Percentiles rank a stretch among this genome's conserved stretches.
Evolutionary conservation across 2,888 invertebrate species (phyloP).

Genomic region (Amphipyra tragopoginis): DNA sequence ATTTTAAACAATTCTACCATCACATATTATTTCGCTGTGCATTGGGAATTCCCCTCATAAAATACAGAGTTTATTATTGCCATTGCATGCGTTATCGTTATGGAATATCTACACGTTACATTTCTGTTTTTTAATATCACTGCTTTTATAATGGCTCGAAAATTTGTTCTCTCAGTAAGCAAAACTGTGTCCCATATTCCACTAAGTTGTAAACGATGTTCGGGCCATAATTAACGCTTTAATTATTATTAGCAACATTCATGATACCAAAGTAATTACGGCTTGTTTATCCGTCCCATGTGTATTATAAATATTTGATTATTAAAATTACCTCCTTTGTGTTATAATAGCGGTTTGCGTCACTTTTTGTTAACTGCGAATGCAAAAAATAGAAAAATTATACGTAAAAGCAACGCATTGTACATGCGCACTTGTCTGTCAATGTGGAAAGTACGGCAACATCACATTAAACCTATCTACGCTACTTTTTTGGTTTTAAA

Average conservation of each 20-base stretch:
- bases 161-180: too few species aligned
- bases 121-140: constrained; percentile 7
- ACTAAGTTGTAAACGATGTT: constrained; percentile 22
- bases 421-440: too few species aligned
- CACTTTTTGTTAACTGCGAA: background rate
- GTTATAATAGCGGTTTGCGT: background rate
- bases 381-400: too few species aligned
- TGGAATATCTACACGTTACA: constrained; percentile 2
- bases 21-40: background rate
- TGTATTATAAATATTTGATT: constrained; percentile 1
- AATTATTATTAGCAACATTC: background rate
- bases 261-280: constrained; percentile 19
- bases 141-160: too few species aligned
- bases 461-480: too few species aligned
- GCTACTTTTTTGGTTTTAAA: too few species aligned
- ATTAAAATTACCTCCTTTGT: too few species aligned
- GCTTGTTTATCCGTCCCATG: constrained; percentile 8
- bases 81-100: constrained; percentile 14
- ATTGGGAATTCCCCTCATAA: constrained; percentile 19
- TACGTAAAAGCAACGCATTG: too few species aligned
- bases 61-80: constrained; percentile 15
- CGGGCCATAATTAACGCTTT: constrained; percentile 18
- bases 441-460: too few species aligned
- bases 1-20: constrained; percentile 7
- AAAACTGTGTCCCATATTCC: background rate